Base-by-base conservation (phyloP, 1,140 invertebrate genomes). In the Holotrichia oblita region DNA sequence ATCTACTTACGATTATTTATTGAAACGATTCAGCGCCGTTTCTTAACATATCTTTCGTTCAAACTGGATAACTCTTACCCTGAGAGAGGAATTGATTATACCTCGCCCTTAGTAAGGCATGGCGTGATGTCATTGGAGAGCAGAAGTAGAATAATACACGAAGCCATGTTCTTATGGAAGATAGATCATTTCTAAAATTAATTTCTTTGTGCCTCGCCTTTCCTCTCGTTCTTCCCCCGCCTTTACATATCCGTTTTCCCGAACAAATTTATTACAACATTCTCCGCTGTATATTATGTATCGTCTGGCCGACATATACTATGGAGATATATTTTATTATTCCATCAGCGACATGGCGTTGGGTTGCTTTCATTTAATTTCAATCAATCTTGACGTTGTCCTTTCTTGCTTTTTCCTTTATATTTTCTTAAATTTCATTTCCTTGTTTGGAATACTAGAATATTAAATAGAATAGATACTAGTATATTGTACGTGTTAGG, bases 151-250 rank as follows among this genome's bases (percentile, higher is more conserved):
- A 48, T n/a, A n/a, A n/a, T 48, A 48, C 44, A 48, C 7, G 7
- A 6, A 17, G 44, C 44, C 44, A 48, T 1, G 44, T 48, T 17
- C 2, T 48, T 48, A 6, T 48, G 44, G 10, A 48, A 48, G 44
- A 48, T 48, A 48, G 7, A 2, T 17, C 44, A 17, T 48, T 48
- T 48, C 44, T 8, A 48, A 48, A 10, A 48, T 48, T 48, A 48
- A 48, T 48, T 48, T 2, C 44, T 48, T 48, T 48, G 44, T 17
- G 10, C 44, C 44, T 48, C 44, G n/a, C 44, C 1, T 48, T 48
- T 48, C n/a, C 44, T 48, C n/a, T 48, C 44, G n/a, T 48, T 48
- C 44, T 48, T 48, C n/a, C 44, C 44, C 44, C n/a, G 7, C 44
- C 44, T 17, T 48, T 48, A 17, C 44, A 48, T 48, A 14, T 48